Evolutionary conservation across 2,797 vertebrate genomes (phyloP).

Genomic region (Paedocypris micromegethes): DNA sequence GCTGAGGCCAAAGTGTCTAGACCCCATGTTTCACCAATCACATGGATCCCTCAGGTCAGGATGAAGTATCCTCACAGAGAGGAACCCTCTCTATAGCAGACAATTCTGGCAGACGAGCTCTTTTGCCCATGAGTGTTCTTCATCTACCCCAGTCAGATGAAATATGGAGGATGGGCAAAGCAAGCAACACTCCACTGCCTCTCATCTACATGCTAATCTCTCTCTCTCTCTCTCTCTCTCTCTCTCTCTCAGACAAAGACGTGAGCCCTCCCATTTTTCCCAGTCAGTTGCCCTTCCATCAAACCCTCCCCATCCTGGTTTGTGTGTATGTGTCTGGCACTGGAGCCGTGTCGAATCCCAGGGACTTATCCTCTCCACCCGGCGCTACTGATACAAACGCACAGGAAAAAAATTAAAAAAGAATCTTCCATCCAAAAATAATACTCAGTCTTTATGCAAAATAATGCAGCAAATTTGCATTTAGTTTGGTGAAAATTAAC

Average conservation of each 20-base stretch:
- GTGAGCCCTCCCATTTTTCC: conserved; percentile 45
- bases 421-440: not conserved
- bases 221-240: conserved; percentile 24
- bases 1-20: conserved; percentile 8
- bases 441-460: too few species aligned
- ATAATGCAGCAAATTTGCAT: too few species aligned
- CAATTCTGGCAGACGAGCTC: conserved; percentile 20
- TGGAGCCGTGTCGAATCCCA: conserved; percentile 28
- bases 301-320: conserved; percentile 26
- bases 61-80: not conserved
- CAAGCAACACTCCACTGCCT: conserved; percentile 18
- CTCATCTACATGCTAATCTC: conserved; percentile 18
- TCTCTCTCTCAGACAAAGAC: conserved; percentile 47
- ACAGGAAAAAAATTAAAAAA: not conserved
- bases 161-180: conserved; percentile 18
- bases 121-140: conserved; percentile 2
- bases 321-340: conserved; percentile 15
- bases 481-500: not conserved
- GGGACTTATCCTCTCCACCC: conserved; percentile 49
- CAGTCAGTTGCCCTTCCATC: conserved; percentile 33
- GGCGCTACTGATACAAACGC: not conserved
- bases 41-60: not conserved
- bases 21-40: conserved; percentile 13
- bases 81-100: not conserved
- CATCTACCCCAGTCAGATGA: conserved; percentile 18